Percentiles rank a stretch among this genome's conserved stretches.
Conservation (phyloP, 1,140 invertebrate genomes). For the Atta texana region DNA sequence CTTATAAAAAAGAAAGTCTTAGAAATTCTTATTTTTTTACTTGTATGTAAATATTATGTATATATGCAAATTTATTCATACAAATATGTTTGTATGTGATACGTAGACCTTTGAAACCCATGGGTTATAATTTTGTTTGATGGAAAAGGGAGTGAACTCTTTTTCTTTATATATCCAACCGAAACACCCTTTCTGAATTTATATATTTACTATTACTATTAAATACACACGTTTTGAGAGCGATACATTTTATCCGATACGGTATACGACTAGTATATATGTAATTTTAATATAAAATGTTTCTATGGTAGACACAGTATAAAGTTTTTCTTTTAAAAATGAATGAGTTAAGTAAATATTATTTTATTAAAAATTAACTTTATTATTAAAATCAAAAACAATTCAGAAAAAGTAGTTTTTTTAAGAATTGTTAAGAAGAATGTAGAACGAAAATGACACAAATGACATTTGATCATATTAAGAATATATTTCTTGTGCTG, state of each 20-base stretch:
- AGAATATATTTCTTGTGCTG: too few species aligned
- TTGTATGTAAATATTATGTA: conserved; percentile 24
- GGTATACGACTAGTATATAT: background rate
- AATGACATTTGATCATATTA: too few species aligned
- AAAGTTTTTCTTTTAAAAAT: conserved; percentile 1
- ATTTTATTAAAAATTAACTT: too few species aligned
- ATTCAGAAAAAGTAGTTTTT: too few species aligned
- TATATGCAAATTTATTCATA: conserved; percentile 32
- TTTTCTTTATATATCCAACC: background rate
- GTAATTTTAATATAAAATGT: background rate
- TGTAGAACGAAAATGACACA: too few species aligned
- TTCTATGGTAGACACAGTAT: background rate
- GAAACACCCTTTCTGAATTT: background rate
- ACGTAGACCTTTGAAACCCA: background rate
- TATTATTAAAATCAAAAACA: too few species aligned
- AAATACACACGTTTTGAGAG: background rate
- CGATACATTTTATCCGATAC: background rate
- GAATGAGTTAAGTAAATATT: too few species aligned
- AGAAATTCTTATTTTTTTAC: conserved; percentile 9
- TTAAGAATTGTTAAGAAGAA: too few species aligned
- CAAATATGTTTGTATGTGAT: background rate
- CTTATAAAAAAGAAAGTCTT: background rate
- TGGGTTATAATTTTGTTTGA: background rate
- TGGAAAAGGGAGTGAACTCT: background rate
- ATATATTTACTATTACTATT: conserved; percentile 4